phyloP scores from a whole-genome alignment of 2,888 invertebrate genomes.

The Apomyelois bistriatella region DNA sequence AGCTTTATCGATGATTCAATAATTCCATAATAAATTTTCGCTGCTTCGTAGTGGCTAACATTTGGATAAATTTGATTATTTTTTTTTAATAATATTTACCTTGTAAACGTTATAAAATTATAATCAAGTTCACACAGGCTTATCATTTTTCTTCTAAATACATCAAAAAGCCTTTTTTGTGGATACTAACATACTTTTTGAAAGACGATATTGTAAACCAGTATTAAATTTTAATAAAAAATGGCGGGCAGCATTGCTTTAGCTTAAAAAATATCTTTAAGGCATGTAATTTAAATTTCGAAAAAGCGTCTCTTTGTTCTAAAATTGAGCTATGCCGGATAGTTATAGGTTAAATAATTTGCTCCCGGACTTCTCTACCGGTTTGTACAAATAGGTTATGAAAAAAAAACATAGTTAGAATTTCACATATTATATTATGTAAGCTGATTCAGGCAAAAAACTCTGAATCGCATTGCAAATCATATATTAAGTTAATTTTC shows the following conservation, averaged over 20 bases:
- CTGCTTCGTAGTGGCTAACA: constrained; percentile 4
- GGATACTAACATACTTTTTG: not conserved
- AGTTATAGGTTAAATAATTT: constrained; percentile 39
- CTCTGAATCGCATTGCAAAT: no score
- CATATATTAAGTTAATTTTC: no score
- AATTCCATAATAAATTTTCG: constrained; percentile 4
- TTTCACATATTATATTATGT: constrained; percentile 2
- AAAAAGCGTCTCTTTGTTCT: constrained; percentile 64
- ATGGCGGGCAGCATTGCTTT: constrained; percentile 48
- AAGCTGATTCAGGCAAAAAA: not conserved
- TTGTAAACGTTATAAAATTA: not conserved
- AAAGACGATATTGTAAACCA: constrained; percentile 32
- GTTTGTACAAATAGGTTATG: constrained; percentile 24
- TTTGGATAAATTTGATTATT: not conserved
- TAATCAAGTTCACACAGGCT: not conserved
- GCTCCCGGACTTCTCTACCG: constrained; percentile 45
- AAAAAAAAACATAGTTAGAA: not conserved
- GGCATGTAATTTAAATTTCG: constrained; percentile 32
- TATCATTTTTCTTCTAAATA: not conserved
- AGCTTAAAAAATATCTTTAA: constrained; percentile 37
- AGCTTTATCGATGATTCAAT: not conserved
- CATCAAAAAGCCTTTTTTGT: not conserved
- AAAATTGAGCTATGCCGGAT: constrained; percentile 72
- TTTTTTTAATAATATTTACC: not conserved
- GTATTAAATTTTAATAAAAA: constrained; percentile 33